Percentiles rank a stretch among this genome's conserved stretches.
These are phyloP conservation scores for Champsocephalus esox DNA, from an alignment of 2,797 vertebrate genomes.

Conservation along the genomic window DNA sequence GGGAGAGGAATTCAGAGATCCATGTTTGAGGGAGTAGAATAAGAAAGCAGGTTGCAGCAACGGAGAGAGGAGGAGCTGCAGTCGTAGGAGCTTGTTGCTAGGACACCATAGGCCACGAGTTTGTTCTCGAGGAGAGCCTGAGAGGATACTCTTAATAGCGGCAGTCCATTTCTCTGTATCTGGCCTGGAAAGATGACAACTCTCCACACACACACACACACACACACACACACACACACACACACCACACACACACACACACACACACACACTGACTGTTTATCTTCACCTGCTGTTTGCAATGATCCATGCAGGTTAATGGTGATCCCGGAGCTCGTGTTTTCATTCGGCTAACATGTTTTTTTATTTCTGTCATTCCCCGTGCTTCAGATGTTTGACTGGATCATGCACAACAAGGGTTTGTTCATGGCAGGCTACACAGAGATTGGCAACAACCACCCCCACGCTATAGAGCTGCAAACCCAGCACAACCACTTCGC, in stretches of 20 bases:
- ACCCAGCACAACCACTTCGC: conserved; percentile 99
- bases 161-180: conserved; percentile 67
- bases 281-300: conserved; percentile 35
- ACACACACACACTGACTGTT: conserved; percentile 27
- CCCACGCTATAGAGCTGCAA: conserved; percentile 96
- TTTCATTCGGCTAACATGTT: conserved; percentile 20
- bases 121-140: conserved; percentile 71
- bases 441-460: conserved; percentile 97
- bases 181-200: conserved; percentile 65
- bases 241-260: conserved; percentile 16
- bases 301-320: conserved; percentile 32
- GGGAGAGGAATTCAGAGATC: conserved; percentile 53
- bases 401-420: conserved; percentile 99
- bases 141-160: conserved; percentile 71
- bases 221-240: no score
- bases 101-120: conserved; percentile 83
- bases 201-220: conserved; percentile 23
- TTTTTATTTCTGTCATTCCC: conserved; percentile 32
- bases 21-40: conserved; percentile 68
- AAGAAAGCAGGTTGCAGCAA: conserved; percentile 74
- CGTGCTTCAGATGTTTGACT: conserved; percentile 96
- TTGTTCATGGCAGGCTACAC: conserved; percentile 99
- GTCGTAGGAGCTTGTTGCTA: conserved; percentile 86
- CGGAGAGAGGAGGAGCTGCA: conserved; percentile 54
- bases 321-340: conserved; percentile 13